Percentiles rank a stretch among this genome's conserved stretches.
phyloP scores from a whole-genome alignment of 53 echinoderm and acorn worm genomes.

The Paelopatides confundens region DNA sequence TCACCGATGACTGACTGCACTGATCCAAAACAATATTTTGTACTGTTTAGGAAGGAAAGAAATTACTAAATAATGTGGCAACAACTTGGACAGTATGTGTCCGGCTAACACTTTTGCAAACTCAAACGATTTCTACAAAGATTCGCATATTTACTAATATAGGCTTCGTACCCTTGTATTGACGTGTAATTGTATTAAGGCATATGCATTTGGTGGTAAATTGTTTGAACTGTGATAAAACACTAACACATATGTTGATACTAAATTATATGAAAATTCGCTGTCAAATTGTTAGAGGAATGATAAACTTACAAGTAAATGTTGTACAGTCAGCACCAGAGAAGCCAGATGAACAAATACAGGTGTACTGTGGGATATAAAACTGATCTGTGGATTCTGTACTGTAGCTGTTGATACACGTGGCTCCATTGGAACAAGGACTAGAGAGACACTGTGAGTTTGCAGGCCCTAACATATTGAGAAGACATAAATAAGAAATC shows the following conservation, averaged over 20 bases:
- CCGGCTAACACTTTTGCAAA: no score
- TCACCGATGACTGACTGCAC: neutral
- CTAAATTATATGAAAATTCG: no score
- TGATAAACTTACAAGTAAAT: constrained; percentile 54
- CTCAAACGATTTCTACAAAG: no score
- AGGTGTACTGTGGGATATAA: constrained; percentile 80
- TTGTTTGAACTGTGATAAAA: no score
- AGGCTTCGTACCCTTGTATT: no score
- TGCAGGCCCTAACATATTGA: neutral
- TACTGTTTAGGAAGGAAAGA: neutral
- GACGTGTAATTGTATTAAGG: no score
- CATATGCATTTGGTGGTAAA: no score
- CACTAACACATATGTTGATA: no score
- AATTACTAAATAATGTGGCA: no score
- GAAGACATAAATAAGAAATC: neutral
- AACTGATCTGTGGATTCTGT: neutral
- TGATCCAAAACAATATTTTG: constrained; percentile 10
- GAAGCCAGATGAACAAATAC: constrained; percentile 77
- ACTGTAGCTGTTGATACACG: constrained; percentile 79
- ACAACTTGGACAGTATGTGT: no score
- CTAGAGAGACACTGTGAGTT: neutral
- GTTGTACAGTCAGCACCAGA: constrained; percentile 76
- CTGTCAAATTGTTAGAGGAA: no score
- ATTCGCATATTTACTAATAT: no score
- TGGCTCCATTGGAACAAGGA: constrained; percentile 83